phyloP scores from a whole-genome alignment of 2,797 vertebrate genomes.

The Arremon brunneinucha region DNA sequence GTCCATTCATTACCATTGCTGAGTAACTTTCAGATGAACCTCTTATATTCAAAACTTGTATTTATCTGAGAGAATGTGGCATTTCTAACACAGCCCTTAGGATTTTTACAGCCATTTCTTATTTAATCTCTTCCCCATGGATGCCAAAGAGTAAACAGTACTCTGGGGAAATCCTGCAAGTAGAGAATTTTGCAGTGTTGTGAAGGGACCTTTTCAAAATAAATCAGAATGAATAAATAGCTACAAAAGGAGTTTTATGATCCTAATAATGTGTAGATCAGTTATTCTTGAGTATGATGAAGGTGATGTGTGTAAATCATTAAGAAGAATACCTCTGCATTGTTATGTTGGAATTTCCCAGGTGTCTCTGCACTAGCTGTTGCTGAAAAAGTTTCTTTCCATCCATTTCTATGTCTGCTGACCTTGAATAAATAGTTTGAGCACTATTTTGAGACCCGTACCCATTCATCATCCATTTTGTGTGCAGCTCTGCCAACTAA shows the following conservation, averaged over 20 bases:
- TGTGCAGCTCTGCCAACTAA: background rate
- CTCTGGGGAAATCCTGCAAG: background rate
- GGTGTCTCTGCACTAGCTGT: background rate
- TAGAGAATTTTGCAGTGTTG: background rate
- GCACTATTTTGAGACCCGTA: background rate
- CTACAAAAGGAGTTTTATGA: conserved; percentile 45
- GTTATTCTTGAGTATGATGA: background rate
- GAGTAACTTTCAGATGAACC: background rate
- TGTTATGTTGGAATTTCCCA: background rate
- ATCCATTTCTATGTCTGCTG: background rate
- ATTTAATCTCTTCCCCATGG: background rate
- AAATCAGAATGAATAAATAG: background rate
- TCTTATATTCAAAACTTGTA: background rate
- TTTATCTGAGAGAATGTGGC: background rate
- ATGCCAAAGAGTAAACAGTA: background rate
- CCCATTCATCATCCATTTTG: background rate
- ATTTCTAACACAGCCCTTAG: background rate
- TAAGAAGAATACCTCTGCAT: background rate
- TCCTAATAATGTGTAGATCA: background rate
- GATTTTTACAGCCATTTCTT: background rate
- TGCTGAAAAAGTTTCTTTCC: background rate
- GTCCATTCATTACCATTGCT: background rate
- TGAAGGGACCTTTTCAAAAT: background rate
- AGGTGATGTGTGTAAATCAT: background rate
- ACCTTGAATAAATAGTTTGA: background rate